Evolutionary conservation across 2,888 invertebrate species (phyloP), one percentile per base, ranked within the genome.

Genomic region (Panzeria rudis): DNA sequence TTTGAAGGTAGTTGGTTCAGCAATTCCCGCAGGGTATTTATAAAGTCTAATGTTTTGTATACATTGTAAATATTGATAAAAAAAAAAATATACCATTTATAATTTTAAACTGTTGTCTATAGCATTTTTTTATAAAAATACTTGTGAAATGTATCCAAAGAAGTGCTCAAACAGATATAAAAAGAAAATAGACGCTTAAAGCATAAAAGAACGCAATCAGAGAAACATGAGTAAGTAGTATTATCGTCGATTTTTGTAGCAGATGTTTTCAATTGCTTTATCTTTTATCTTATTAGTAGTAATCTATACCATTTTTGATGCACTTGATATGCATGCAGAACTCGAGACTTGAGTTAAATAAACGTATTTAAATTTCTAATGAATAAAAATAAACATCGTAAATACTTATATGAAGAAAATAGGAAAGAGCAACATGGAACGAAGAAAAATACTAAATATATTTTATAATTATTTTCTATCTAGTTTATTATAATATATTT

Each of bases 201-300:
- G 4, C 13, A 17, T 32, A 25, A 29, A 66, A 59, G 15, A 41
- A 17, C 50, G 41, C 15, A 23, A 54, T 32, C 32, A 29, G 32
- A 56, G 29, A 69, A 79, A 84, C 25, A 71, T 73, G 64, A 77
- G 25, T 77, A 84, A 77, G 77, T 73, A 77, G 77, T 73, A 77
- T 54, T 66, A 72, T 69, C 84, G 80, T 84, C 76, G 80, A 80
- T 80, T 75, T 81, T 62, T 54, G 68, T 17, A 77, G 76, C 84
- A 84, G 80, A 66, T 84, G 84, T 77, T 84, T 72, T 54, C 76
- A 72, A 80, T 76, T 80, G 71, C 69, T 77, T 76, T 81, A 72
- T 68, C 77, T 77, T 78, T 62, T 69, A 78, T 81, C 78, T 73
- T 72, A 81, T 85, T 84, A 77, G 72, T n/a, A 77, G 84, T 81